These are phyloP conservation scores for Varanus komodoensis DNA, from an alignment of 2,113 vertebrate genomes.

Conservation along the genomic window DNA sequence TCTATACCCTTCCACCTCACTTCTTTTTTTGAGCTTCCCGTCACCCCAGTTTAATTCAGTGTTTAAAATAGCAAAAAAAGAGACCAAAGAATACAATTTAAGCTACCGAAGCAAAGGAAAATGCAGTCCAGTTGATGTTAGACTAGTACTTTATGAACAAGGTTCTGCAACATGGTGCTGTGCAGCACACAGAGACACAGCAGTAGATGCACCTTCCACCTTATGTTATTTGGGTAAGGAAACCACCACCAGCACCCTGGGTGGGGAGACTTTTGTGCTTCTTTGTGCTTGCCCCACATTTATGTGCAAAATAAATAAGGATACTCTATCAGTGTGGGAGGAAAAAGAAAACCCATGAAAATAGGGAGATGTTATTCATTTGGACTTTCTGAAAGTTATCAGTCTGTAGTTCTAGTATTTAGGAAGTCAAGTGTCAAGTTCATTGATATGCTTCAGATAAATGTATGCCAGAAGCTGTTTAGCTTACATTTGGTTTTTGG, in stretches of 20 bases:
- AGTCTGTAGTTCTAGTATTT: too few species aligned
- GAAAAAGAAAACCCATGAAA: too few species aligned
- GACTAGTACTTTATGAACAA: neutral
- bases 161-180: neutral
- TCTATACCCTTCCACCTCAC: neutral
- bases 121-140: neutral
- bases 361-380: too few species aligned
- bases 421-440: too few species aligned
- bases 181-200: neutral
- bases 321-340: neutral
- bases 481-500: too few species aligned
- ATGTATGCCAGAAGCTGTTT: too few species aligned
- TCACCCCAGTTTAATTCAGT: neutral
- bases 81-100: neutral
- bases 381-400: too few species aligned
- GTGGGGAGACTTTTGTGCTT: neutral
- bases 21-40: neutral
- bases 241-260: too few species aligned
- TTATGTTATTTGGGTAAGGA: neutral
- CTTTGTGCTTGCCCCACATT: neutral
- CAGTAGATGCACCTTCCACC: neutral
- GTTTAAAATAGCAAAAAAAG: neutral
- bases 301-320: neutral
- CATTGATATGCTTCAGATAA: too few species aligned
- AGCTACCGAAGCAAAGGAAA: neutral